Conservation (phyloP, 1,140 invertebrate species). For the Vanessa tameamea region DNA sequence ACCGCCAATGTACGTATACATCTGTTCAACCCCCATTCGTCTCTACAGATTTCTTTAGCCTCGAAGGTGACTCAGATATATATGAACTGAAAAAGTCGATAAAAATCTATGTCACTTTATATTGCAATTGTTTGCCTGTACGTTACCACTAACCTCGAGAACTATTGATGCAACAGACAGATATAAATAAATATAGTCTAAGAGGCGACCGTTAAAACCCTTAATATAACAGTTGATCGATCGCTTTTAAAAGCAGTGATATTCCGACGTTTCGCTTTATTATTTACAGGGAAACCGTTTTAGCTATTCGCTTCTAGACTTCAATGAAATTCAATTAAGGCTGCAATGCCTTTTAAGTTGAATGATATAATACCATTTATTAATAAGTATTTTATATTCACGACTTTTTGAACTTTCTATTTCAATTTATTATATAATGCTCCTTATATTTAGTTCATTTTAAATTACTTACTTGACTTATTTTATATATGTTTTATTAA, state of each 20-base stretch:
- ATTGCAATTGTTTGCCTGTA: too few relatives aligned
- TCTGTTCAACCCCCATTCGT: too few relatives aligned
- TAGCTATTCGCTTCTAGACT: slow-evolving; percentile 16
- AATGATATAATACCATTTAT: slow-evolving; percentile 6
- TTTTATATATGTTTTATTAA: too few relatives aligned
- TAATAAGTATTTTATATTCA: slow-evolving; percentile 7
- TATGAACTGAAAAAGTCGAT: too few relatives aligned
- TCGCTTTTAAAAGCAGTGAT: background rate
- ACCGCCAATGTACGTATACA: too few relatives aligned
- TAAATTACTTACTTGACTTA: too few relatives aligned
- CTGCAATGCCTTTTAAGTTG: slow-evolving; percentile 11
- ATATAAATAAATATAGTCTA: background rate
- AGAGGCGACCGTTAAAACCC: background rate
- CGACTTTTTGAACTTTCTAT: background rate
- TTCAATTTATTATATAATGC: background rate
- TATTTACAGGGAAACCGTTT: slow-evolving; percentile 25
- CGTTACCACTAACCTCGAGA: too few relatives aligned
- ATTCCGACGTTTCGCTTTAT: slow-evolving; percentile 11
- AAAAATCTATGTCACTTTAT: too few relatives aligned
- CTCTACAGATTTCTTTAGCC: too few relatives aligned
- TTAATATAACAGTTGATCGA: slow-evolving; percentile 1
- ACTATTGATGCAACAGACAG: too few relatives aligned
- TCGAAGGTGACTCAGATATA: too few relatives aligned
- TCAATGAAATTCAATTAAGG: slow-evolving; percentile 24
- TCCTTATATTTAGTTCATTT: background rate